Base-by-base conservation (phyloP, 2,888 invertebrate species). In the Thereva unica region DNA sequence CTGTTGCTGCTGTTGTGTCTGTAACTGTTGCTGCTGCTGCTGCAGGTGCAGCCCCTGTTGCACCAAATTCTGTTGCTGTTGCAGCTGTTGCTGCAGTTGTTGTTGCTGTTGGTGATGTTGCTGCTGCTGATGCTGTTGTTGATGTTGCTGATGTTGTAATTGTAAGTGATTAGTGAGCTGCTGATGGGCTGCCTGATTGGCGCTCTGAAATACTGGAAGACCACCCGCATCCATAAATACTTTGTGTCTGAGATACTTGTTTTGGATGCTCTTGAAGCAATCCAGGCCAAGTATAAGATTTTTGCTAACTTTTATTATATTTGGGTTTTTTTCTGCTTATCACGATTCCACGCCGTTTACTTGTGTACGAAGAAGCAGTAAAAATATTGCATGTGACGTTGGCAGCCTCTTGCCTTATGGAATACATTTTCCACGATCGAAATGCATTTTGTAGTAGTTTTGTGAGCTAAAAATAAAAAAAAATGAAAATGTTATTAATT, bases 81-180 rank as follows among this genome's bases (percentile, higher is more conserved):
- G 68, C 41, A 49, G 80, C 79, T 72, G 76, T 7, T 75, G 74
- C 5, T 75, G 47, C 47, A 86, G 87, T 73, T 84, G 83, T 74
- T 84, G 84, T 75, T 83, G 83, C 74, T 84, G 84, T 77, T 85
- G 83, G 10, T 74, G 69, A 82, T 78, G 40, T 82, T 83, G 74
- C 82, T 75, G 74, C 44, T 68, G 72, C 44, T 74, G 75, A 34
- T 73, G 74, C 42, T 71, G 72, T 56, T 78, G 79, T 74, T 82
- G 82, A 67, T 78, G 77, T 59, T 75, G 75, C 56, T 71, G 73
- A 66, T 74, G 75, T 57, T 71, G 72, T 49, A 68, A 64, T 67
- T 69, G 69, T 49, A 69, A 65, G 41, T 69, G 69, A 53, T 67
- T 69, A 55, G 55, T 68, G 50, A 70, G 23, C 23, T 72, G 65